These are phyloP conservation scores for Pantherophis alleghaniensis DNA, from an alignment of 2,797 vertebrate genomes.

Conservation along the genomic window DNA sequence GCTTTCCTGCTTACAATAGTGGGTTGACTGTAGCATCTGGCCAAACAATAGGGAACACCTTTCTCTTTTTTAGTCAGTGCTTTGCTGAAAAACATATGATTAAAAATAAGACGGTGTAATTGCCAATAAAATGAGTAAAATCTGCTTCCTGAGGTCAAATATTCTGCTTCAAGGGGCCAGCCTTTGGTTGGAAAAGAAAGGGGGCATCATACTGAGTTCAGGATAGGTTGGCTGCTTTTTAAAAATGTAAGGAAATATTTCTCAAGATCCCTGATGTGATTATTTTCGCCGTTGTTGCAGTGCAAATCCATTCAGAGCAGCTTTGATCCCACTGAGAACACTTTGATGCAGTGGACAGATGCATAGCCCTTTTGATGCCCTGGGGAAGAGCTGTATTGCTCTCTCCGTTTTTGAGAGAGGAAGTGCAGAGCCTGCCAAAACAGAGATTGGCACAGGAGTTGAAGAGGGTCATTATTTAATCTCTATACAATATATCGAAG, in stretches of 20 bases:
- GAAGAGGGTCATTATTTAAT: background rate
- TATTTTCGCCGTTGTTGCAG: background rate
- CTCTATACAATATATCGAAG: background rate
- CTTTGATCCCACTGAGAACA: background rate
- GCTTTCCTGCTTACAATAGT: conserved; percentile 17
- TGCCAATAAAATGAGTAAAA: background rate
- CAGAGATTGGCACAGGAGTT: background rate
- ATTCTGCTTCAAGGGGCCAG: background rate
- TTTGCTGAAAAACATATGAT: conserved; percentile 29
- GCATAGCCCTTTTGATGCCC: background rate
- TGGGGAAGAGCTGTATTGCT: background rate
- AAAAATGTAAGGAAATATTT: background rate
- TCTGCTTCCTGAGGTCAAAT: background rate
- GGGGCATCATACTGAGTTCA: background rate
- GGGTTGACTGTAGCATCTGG: conserved; percentile 3
- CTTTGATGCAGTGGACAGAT: background rate
- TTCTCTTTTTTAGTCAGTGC: background rate
- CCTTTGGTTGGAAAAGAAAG: background rate
- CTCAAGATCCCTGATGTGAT: background rate
- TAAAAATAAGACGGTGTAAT: conserved; percentile 21
- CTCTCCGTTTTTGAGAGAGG: background rate
- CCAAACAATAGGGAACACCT: conserved; percentile 12
- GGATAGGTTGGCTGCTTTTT: background rate
- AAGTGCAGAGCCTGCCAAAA: background rate
- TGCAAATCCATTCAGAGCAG: background rate